These are phyloP conservation scores for Subanguina moxae DNA, from an alignment of 1,140 invertebrate species.

Conservation along the genomic window DNA sequence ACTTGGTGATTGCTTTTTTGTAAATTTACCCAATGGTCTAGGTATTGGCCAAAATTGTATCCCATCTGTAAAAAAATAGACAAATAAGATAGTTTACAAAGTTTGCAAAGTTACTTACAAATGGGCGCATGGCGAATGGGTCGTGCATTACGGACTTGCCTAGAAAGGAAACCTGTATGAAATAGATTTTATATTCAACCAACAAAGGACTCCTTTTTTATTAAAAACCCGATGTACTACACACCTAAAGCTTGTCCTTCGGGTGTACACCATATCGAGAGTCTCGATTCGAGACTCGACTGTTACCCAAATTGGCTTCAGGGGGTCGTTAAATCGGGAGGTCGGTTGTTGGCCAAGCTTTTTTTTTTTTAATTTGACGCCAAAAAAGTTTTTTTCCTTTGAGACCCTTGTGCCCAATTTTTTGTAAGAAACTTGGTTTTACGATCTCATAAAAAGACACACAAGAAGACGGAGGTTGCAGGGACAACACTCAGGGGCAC, in stretches of 20 bases:
- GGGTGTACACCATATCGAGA: too few relatives aligned
- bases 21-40: slow-evolving; percentile 79
- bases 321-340: too few relatives aligned
- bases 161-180: slow-evolving; percentile 64
- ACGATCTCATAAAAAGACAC: too few relatives aligned
- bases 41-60: slow-evolving; percentile 95
- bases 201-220: not conserved
- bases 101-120: slow-evolving; percentile 90
- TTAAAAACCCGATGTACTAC: not conserved
- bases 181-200: not conserved
- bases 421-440: too few relatives aligned
- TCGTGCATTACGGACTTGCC: slow-evolving; percentile 93
- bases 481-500: too few relatives aligned
- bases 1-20: slow-evolving; percentile 43
- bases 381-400: too few relatives aligned
- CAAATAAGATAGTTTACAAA: slow-evolving; percentile 94
- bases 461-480: too few relatives aligned
- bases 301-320: too few relatives aligned
- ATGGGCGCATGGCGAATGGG: slow-evolving; percentile 97
- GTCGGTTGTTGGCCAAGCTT: too few relatives aligned
- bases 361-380: too few relatives aligned
- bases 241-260: not conserved
- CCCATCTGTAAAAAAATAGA: slow-evolving; percentile 81
- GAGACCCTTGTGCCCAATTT: too few relatives aligned
- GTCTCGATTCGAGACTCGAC: too few relatives aligned